Evolutionary conservation across 2,113 vertebrate genomes (phyloP).

Genomic region (Gavia stellata): DNA sequence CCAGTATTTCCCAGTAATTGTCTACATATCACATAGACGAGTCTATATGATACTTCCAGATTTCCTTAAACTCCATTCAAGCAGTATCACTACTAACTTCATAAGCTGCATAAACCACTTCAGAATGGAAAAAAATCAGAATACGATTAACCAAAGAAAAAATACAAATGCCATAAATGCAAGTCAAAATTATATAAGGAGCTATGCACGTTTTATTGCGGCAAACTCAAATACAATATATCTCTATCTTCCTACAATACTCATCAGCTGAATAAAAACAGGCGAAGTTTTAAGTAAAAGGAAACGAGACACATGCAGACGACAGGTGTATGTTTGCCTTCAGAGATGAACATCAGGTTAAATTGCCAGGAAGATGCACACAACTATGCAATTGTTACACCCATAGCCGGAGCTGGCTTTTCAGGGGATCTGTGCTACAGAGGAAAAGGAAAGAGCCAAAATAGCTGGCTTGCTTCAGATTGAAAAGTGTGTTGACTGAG

Average conservation of each 20-base stretch:
- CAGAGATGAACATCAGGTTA: not conserved
- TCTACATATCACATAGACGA: not conserved
- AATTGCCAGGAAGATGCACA: not conserved
- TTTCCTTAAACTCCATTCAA: not conserved
- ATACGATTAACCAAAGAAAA: not conserved
- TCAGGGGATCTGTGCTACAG: not conserved
- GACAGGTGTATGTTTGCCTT: not conserved
- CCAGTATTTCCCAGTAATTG: not conserved
- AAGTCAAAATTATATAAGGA: not conserved
- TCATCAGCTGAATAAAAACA: not conserved
- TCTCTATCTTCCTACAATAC: not conserved
- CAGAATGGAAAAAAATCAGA: not conserved
- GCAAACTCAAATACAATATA: not conserved
- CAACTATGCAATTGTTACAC: not conserved
- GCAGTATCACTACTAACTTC: not conserved
- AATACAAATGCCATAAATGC: not conserved
- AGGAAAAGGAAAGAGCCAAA: not conserved
- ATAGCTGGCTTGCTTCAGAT: not conserved
- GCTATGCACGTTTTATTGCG: not conserved
- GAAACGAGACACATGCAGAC: not conserved
- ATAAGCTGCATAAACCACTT: not conserved
- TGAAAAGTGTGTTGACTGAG: not conserved
- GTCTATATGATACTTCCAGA: not conserved
- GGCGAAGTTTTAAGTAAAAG: not conserved
- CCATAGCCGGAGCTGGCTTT: not conserved